Percentiles rank a stretch among this genome's conserved stretches.
phyloP scores from a whole-genome alignment of 2,113 vertebrate genomes.

The Larimichthys polyactis region DNA sequence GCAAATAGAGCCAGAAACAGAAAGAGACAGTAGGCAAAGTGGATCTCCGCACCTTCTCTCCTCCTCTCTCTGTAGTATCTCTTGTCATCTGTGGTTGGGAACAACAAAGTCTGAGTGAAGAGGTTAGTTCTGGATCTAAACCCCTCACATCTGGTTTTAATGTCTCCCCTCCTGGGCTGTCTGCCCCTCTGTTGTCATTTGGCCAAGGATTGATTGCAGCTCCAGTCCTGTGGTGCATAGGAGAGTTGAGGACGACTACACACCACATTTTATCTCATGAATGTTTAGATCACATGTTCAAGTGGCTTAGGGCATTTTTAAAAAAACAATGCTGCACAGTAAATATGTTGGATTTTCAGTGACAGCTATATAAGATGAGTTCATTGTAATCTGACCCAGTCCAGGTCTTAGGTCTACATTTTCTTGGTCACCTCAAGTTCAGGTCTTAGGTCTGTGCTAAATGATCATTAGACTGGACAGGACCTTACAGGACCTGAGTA shows the following conservation, averaged over 20 bases:
- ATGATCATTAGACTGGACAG: not conserved
- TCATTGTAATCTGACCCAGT: not conserved
- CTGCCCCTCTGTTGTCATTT: conserved; percentile 23
- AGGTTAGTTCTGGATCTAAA: conserved; percentile 21
- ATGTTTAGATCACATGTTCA: not conserved
- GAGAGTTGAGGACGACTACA: not conserved
- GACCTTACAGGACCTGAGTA: not conserved
- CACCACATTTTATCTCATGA: not conserved
- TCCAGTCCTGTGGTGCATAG: not conserved
- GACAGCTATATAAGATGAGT: not conserved
- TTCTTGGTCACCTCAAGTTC: not conserved
- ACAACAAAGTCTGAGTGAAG: conserved; percentile 4
- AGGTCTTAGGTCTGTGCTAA: not conserved
- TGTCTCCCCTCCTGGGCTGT: conserved; percentile 4
- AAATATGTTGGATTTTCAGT: not conserved
- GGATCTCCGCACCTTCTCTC: not conserved
- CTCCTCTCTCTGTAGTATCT: conserved; percentile 8
- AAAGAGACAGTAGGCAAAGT: not conserved
- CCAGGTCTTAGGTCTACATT: not conserved
- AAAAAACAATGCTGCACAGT: not conserved
- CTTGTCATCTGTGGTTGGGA: conserved; percentile 6
- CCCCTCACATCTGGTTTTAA: conserved; percentile 61
- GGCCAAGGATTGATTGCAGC: conserved; percentile 25
- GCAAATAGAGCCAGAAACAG: not conserved
- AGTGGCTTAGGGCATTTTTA: not conserved